Conservation (phyloP, 2,888 invertebrate species). For the Eristalinus aeneus region DNA sequence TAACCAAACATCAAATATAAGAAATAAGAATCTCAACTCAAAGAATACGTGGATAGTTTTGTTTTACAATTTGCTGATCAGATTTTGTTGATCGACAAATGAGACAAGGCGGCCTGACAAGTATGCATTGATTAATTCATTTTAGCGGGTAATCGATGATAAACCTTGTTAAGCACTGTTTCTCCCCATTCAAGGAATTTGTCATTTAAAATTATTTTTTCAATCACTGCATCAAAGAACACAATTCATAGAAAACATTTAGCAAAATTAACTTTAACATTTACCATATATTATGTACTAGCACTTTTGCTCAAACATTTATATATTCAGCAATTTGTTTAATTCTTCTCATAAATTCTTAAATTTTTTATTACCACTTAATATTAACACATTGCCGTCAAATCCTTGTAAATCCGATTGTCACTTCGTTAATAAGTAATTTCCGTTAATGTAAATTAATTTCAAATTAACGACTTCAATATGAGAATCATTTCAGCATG, state of each 20-base stretch:
- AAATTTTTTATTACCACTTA: background rate
- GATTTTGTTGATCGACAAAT: background rate
- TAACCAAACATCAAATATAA: background rate
- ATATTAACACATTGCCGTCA: background rate
- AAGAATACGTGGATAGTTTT: background rate
- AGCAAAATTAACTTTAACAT: conserved; percentile 6
- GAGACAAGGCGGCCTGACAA: background rate
- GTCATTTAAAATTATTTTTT: background rate
- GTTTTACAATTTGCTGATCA: background rate
- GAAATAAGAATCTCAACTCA: background rate
- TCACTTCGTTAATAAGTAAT: conserved; percentile 37
- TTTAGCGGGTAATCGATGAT: conserved; percentile 1
- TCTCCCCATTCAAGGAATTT: conserved; percentile 28
- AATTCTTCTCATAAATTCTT: background rate
- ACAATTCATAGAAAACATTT: conserved; percentile 1
- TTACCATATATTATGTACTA: conserved; percentile 48
- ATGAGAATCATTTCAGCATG: conserved; percentile 34
- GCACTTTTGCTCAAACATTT: conserved; percentile 18
- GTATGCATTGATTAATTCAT: background rate
- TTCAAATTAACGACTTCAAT: conserved; percentile 35
- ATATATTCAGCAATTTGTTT: background rate
- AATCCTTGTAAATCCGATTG: background rate
- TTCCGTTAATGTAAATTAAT: conserved; percentile 44
- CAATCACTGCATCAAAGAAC: background rate
- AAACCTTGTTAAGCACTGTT: conserved; percentile 1